Evolutionary conservation across 2,797 vertebrate species (phyloP).

Genomic region (Amphiprion clarkii): DNA sequence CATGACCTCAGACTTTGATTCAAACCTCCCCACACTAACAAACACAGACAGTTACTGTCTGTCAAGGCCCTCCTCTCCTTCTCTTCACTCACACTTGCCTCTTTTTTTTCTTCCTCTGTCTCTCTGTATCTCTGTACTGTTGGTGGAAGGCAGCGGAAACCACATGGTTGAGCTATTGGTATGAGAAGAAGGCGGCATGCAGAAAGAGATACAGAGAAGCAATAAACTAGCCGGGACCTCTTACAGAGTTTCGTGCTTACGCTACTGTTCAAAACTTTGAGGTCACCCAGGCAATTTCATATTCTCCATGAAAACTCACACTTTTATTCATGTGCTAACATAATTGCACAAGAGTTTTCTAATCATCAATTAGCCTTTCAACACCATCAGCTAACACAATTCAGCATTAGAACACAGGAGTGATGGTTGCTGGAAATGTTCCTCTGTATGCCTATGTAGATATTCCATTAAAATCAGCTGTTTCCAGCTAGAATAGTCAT

Average conservation of each 20-base stretch:
- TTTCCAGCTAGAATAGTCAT: no score
- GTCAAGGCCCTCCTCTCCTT: constrained; percentile 41
- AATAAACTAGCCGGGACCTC: constrained; percentile 21
- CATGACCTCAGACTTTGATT: constrained; percentile 59
- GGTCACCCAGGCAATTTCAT: no score
- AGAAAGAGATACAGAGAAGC: constrained; percentile 51
- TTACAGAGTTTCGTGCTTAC: constrained; percentile 3
- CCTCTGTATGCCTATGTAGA: no score
- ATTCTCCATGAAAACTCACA: no score
- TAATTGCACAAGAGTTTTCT: no score
- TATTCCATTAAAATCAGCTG: no score
- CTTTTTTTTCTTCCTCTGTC: constrained; percentile 6
- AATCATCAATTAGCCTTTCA: no score
- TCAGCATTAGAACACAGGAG: no score
- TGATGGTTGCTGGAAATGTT: no score
- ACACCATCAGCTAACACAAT: no score
- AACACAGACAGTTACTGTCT: constrained; percentile 71
- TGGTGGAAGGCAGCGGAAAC: constrained; percentile 82
- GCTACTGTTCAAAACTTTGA: no score
- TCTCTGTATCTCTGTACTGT: constrained; percentile 66
- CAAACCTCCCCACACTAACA: constrained; percentile 50
- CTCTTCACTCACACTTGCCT: constrained; percentile 28
- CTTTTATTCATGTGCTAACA: no score
- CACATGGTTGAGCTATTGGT: constrained; percentile 70
- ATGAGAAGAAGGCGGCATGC: constrained; percentile 42